Evolutionary conservation across 2,888 invertebrate species (phyloP).

Genomic region (Leptopilina myrica): DNA sequence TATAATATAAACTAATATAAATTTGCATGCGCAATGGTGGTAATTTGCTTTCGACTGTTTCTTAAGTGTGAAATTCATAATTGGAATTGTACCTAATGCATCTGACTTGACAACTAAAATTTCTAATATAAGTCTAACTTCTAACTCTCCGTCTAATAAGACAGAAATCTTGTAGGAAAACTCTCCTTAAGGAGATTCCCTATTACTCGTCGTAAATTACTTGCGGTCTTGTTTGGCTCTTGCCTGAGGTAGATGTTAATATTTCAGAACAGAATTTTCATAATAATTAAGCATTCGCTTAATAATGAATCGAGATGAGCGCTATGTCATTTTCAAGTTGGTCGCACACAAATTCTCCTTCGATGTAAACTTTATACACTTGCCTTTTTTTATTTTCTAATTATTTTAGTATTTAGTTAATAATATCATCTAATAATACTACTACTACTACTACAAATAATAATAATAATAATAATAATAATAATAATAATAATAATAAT

Average conservation of each 20-base stretch:
- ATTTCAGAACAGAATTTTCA: constrained; percentile 17
- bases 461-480: too few species aligned
- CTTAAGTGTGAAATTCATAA: neutral
- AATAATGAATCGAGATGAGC: neutral
- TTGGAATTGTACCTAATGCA: constrained; percentile 6
- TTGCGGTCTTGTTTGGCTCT: constrained; percentile 32
- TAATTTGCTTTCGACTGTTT: neutral
- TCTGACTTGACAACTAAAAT: neutral
- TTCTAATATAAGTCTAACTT: constrained; percentile 35
- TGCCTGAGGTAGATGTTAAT: constrained; percentile 28
- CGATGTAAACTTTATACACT: too few species aligned
- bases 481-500: too few species aligned
- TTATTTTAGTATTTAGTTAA: too few species aligned
- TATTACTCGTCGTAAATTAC: constrained; percentile 39
- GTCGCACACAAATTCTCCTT: too few species aligned
- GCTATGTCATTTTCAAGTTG: neutral
- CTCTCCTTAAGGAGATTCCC: neutral
- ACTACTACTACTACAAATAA: too few species aligned
- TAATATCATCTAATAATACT: too few species aligned
- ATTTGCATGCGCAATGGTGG: neutral
- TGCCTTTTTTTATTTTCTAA: too few species aligned
- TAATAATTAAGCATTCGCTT: constrained; percentile 20
- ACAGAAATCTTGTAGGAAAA: constrained; percentile 16
- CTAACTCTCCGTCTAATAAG: constrained; percentile 32
- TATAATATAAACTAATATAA: neutral